These are phyloP conservation scores for Oncorhynchus nerka DNA, from an alignment of 2,113 vertebrate genomes.

Conservation along the genomic window DNA sequence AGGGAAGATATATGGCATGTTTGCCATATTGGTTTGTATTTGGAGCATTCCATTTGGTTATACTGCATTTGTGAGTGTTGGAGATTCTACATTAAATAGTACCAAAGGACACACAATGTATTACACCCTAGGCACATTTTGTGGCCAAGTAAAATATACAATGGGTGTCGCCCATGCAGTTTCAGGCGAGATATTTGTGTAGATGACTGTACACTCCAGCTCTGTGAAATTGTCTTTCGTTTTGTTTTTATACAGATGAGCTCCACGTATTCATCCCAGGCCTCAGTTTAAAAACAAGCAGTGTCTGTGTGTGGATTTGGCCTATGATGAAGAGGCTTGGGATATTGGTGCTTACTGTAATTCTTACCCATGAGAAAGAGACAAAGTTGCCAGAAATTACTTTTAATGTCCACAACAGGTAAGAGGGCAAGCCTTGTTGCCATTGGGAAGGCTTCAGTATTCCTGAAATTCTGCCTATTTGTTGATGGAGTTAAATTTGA, in stretches of 20 bases:
- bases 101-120: constrained; percentile 83
- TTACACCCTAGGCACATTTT: constrained; percentile 69
- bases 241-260: constrained; percentile 3
- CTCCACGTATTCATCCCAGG: background rate
- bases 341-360: background rate
- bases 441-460: background rate
- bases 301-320: background rate
- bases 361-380: background rate
- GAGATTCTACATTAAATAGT: constrained; percentile 83
- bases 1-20: constrained; percentile 81
- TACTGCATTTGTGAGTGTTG: constrained; percentile 87
- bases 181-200: constrained; percentile 84
- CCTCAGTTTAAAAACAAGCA: constrained; percentile 1
- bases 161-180: constrained; percentile 75
- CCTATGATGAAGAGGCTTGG: background rate
- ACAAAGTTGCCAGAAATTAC: background rate
- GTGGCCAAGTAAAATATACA: constrained; percentile 89
- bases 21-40: constrained; percentile 72
- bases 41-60: constrained; percentile 80
- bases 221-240: constrained; percentile 19
- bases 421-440: background rate
- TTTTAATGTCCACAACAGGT: background rate
- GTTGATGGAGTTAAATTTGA: background rate
- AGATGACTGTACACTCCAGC: constrained; percentile 75
- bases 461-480: background rate